Evolutionary conservation across 2,797 vertebrate species (phyloP), one percentile per base, ranked within the genome.

Genomic region (Petrocephalus sullivani): DNA sequence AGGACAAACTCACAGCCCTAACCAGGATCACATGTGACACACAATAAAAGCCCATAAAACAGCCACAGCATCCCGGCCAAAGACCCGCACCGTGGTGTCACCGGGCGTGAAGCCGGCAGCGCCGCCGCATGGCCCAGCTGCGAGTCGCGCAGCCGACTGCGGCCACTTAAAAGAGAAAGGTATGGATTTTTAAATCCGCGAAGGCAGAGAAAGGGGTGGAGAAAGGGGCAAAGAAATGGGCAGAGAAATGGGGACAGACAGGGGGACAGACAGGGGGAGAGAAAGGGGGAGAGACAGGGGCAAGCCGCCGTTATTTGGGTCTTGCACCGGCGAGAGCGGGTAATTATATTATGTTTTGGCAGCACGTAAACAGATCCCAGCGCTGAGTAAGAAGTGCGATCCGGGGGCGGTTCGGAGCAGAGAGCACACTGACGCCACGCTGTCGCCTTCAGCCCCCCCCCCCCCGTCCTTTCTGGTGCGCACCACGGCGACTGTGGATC

Each of bases 341-440:
- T 92, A 92, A 92, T 91, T 91, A 91, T 90, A 90, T 90, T 90
- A 90, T 90, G 90, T 88, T 82, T 90, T 90, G 91, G 90, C 92
- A 91, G 89, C 86, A 82, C 87, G 88, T 87, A 89, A 91, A 92
- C 89, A 86, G 81, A 89, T 90, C 89, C 88, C 90, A 89, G 88
- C 87, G 89, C 89, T 91, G 53, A 89, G 85, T 41, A 88, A 82
- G 28, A 83, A 90, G 12, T 14, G 19, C n/a, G 46, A 88, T 58
- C 67, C 46, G 46, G 87, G 61, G 88, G 58, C 87, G 89, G 61
- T 23, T 23, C n/a, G 56, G 61, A 82, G 83, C 58, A 53, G 89
- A 89, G 88, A 89, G 89, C 87, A 89, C 89, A 86, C 37, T 49
- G 87, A 88, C 41, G 85, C 89, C 19, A 75, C 21, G 49, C 51